phyloP scores from a whole-genome alignment of 2,797 vertebrate species.

The Tinamus major region DNA sequence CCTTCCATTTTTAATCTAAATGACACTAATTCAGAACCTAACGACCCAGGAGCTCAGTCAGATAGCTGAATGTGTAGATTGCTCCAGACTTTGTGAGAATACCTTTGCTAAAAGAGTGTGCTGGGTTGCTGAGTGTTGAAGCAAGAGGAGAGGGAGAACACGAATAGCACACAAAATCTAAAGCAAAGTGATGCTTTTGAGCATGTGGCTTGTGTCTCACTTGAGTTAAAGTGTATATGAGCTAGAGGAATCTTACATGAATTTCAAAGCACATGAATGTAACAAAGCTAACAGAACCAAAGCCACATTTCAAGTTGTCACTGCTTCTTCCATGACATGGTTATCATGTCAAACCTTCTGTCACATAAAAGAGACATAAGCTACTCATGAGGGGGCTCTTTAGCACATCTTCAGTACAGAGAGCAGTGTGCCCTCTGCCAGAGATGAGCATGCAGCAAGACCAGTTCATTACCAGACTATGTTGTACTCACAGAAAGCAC shows the following conservation, averaged over 20 bases:
- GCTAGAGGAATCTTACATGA: neutral
- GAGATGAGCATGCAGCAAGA: neutral
- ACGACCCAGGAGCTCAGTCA: neutral
- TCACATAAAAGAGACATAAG: neutral
- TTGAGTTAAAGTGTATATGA: rapidly evolving
- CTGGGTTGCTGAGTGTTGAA: neutral
- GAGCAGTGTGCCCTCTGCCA: neutral
- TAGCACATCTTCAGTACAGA: neutral
- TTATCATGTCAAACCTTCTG: neutral
- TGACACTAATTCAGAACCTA: neutral
- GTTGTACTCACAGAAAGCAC: neutral
- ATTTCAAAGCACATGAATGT: neutral
- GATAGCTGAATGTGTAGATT: neutral
- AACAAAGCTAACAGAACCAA: neutral
- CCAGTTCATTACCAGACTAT: neutral
- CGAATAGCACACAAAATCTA: neutral
- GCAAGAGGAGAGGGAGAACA: rapidly evolving
- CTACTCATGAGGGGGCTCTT: neutral
- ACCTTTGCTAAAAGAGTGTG: neutral
- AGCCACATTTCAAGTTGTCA: neutral
- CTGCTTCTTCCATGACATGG: neutral
- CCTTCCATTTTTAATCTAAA: neutral
- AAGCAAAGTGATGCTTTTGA: rapidly evolving
- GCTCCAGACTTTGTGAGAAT: neutral
- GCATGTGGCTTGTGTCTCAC: rapidly evolving